A percentile compares a stretch with the other conserved stretches of the same genome.
phyloP scores from a whole-genome alignment of 2,888 invertebrate genomes.

The Isoperla grammatica region DNA sequence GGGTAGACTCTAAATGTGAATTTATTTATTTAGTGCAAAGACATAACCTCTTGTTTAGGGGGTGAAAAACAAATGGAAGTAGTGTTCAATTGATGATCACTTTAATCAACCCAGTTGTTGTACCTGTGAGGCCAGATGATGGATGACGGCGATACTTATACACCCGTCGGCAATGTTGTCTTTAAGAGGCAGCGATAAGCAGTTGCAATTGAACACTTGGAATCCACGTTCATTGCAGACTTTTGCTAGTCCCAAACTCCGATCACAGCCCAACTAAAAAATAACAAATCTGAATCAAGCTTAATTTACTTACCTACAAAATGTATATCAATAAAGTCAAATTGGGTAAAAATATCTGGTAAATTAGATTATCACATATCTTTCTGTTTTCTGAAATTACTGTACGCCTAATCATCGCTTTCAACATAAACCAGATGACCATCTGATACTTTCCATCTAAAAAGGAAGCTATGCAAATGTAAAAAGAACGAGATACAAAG shows the following conservation, averaged over 20 bases:
- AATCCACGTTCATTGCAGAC: constrained; percentile 58
- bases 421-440: too few species aligned
- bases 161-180: constrained; percentile 67
- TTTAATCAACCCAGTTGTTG: too few species aligned
- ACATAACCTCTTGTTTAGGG: too few species aligned
- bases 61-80: too few species aligned
- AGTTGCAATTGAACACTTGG: constrained; percentile 70
- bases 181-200: constrained; percentile 65
- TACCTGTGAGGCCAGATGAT: constrained; percentile 82
- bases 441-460: too few species aligned
- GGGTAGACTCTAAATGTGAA: too few species aligned
- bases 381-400: too few species aligned
- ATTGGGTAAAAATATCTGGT: constrained; percentile 27
- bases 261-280: constrained; percentile 73
- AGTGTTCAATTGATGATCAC: too few species aligned
- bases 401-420: too few species aligned
- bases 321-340: background rate
- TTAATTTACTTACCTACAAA: constrained; percentile 5
- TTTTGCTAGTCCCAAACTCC: constrained; percentile 60
- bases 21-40: too few species aligned
- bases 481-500: too few species aligned
- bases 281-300: constrained; percentile 31
- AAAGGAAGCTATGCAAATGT: too few species aligned
- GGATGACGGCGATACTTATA: constrained; percentile 94
- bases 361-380: background rate